Percentiles rank a stretch among this genome's conserved stretches.
phyloP scores from a whole-genome alignment of 2,888 invertebrate species.

The Heliconius ethilla region DNA sequence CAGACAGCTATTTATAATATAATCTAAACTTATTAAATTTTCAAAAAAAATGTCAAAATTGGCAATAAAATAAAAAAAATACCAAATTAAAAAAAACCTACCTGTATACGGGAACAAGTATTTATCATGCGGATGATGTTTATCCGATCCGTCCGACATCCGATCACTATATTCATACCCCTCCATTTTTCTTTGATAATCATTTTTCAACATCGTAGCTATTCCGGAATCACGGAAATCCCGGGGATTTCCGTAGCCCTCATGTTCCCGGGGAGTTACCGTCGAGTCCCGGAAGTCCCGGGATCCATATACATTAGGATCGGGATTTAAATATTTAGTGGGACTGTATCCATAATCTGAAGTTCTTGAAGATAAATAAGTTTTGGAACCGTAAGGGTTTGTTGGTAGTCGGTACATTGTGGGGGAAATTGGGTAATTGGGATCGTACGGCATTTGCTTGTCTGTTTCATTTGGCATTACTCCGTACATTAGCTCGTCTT shows the following conservation, averaged over 20 bases:
- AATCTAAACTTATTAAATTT: background rate
- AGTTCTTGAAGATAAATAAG: slow-evolving; percentile 70
- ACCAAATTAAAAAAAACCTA: slow-evolving; percentile 51
- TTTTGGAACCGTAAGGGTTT: slow-evolving; percentile 78
- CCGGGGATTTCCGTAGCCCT: slow-evolving; percentile 67
- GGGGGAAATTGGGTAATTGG: slow-evolving; percentile 77
- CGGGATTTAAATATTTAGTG: slow-evolving; percentile 70
- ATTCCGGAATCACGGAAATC: slow-evolving; percentile 78
- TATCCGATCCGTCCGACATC: slow-evolving; percentile 87
- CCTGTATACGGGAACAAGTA: slow-evolving; percentile 93
- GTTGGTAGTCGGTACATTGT: slow-evolving; percentile 74
- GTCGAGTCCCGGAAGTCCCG: slow-evolving; percentile 68
- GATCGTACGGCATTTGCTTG: slow-evolving; percentile 76
- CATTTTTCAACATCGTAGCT: slow-evolving; percentile 78
- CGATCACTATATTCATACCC: slow-evolving; percentile 83
- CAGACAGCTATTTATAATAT: background rate
- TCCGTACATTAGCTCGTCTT: slow-evolving; percentile 76
- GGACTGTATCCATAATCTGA: slow-evolving; percentile 79
- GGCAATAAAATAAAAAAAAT: background rate
- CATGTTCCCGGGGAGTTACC: slow-evolving; percentile 70
- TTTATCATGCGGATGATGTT: slow-evolving; percentile 88
- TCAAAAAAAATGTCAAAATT: background rate
- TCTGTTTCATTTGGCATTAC: slow-evolving; percentile 68
- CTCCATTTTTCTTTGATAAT: slow-evolving; percentile 78
- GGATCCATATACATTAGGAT: slow-evolving; percentile 70